These are phyloP conservation scores for Cyprinodon variegatus DNA, from an alignment of 2,113 vertebrate genomes.

Conservation along the genomic window DNA sequence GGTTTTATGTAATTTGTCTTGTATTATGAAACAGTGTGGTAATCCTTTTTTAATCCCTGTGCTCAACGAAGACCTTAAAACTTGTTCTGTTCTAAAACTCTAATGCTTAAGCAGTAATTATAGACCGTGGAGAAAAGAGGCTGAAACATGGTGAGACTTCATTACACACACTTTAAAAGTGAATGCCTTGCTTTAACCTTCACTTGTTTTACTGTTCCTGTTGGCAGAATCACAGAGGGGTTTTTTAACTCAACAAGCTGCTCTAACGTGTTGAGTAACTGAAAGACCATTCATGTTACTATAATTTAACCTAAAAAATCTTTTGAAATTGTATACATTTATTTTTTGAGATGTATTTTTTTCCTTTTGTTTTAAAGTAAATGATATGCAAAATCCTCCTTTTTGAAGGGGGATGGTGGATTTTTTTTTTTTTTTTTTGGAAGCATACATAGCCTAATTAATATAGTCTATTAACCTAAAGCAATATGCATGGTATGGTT, in stretches of 20 bases:
- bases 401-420: too few relatives aligned
- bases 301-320: background rate
- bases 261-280: background rate
- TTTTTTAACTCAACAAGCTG: background rate
- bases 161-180: background rate
- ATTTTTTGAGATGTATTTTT: background rate
- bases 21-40: background rate
- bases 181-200: too few relatives aligned
- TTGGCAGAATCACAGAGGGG: background rate
- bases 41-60: constrained; percentile 11
- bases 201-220: background rate
- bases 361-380: background rate
- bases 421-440: too few relatives aligned
- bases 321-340: background rate
- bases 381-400: background rate
- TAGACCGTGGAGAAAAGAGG: background rate
- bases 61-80: constrained; percentile 10
- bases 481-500: too few relatives aligned
- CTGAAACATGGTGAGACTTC: background rate
- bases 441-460: too few relatives aligned
- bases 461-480: too few relatives aligned
- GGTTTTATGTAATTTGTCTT: background rate
- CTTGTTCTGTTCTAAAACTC: background rate
- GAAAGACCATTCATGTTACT: background rate
- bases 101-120: constrained; percentile 5